A percentile compares a stretch with the other conserved stretches of the same genome.
phyloP scores from a whole-genome alignment of 2,888 invertebrate species.

The Lamproptera curius region DNA sequence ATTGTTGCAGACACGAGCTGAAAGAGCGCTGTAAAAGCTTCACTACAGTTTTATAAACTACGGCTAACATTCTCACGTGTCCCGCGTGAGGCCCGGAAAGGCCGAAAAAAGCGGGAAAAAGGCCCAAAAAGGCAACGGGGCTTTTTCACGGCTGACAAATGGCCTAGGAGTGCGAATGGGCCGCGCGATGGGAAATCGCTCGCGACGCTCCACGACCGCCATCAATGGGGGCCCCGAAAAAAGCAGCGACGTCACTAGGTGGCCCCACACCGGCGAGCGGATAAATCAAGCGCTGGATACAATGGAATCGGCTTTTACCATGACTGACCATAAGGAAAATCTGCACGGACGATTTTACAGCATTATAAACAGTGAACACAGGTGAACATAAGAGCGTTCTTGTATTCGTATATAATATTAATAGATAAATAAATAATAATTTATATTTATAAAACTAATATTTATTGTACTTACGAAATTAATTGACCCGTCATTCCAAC shows the following conservation, averaged over 20 bases:
- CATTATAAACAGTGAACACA: too few relatives aligned
- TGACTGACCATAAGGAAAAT: too few relatives aligned
- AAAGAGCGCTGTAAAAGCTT: conserved; percentile 32
- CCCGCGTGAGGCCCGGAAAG: conserved; percentile 74
- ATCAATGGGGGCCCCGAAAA: conserved; percentile 59
- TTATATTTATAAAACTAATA: too few relatives aligned
- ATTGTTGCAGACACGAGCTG: conserved; percentile 47
- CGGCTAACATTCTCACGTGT: conserved; percentile 75
- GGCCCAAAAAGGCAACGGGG: conserved; percentile 57
- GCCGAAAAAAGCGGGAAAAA: conserved; percentile 65
- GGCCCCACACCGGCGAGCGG: conserved; percentile 66
- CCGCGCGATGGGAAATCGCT: conserved; percentile 68
- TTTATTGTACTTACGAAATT: too few relatives aligned
- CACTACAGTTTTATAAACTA: conserved; percentile 68
- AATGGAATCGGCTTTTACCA: too few relatives aligned
- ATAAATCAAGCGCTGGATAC: conserved; percentile 65
- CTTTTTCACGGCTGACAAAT: conserved; percentile 76
- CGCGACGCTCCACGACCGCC: conserved; percentile 72
- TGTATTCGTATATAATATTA: too few relatives aligned
- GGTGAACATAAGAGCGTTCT: too few relatives aligned
- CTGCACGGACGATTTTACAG: too few relatives aligned
- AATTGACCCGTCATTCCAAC: too few relatives aligned
- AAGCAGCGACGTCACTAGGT: conserved; percentile 72
- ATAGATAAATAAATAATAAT: too few relatives aligned
- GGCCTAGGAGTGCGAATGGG: conserved; percentile 55